These are phyloP conservation scores for Helicoverpa assulta DNA, from an alignment of 2,888 invertebrate species.

Conservation along the genomic window DNA sequence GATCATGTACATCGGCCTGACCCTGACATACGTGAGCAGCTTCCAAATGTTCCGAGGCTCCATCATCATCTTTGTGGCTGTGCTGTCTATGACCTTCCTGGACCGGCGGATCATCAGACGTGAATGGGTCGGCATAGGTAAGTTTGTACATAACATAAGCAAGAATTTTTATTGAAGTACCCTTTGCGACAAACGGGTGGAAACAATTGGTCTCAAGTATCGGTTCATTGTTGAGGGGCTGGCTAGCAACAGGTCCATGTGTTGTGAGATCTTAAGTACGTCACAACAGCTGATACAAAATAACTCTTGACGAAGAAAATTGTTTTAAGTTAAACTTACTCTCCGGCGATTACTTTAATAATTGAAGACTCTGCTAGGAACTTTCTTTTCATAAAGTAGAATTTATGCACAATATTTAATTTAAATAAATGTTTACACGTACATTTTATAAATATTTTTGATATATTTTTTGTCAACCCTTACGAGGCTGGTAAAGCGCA, in stretches of 20 bases:
- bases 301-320: no score
- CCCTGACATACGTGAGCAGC: slow-evolving; percentile 97
- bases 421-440: no score
- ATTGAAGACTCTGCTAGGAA: no score
- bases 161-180: not conserved
- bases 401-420: no score
- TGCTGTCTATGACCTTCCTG: slow-evolving; percentile 96
- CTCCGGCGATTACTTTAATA: no score
- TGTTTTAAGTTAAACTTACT: no score
- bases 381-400: no score
- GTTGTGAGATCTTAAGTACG: not conserved
- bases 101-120: slow-evolving; percentile 91
- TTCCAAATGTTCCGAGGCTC: slow-evolving; percentile 99
- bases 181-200: not conserved
- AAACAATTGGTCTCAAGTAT: not conserved
- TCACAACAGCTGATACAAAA: no score
- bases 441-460: no score
- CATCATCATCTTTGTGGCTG: slow-evolving; percentile 96
- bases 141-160: slow-evolving; percentile 57
- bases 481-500: no score
- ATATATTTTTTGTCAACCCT: no score
- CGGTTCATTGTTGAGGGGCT: not conserved
- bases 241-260: not conserved
- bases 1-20: slow-evolving; percentile 97
- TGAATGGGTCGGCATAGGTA: slow-evolving; percentile 94